Conservation (phyloP, 23 tunicate genomes). For the Trididemnum nubilum region DNA sequence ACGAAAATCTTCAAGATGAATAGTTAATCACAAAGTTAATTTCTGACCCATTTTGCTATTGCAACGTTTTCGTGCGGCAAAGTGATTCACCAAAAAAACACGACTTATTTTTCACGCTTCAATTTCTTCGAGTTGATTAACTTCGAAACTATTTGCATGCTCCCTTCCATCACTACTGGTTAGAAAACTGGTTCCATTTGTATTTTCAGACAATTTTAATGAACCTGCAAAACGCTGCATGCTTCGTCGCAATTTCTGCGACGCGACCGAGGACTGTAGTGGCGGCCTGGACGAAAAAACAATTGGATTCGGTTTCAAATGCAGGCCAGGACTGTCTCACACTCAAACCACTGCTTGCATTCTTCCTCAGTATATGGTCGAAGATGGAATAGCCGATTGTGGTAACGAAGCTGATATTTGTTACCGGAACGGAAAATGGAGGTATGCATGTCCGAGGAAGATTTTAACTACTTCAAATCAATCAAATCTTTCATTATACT, state of each 20-base stretch:
- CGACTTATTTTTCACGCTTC: too few relatives aligned
- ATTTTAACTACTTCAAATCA: too few relatives aligned
- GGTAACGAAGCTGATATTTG: constrained; percentile 12
- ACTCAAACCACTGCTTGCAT: background rate
- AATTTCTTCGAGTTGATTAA: too few relatives aligned
- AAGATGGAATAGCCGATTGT: constrained; percentile 23
- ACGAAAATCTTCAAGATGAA: too few relatives aligned
- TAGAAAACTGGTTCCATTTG: too few relatives aligned
- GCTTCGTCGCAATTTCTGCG: constrained; percentile 42
- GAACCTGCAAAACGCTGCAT: constrained; percentile 4
- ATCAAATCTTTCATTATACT: too few relatives aligned
- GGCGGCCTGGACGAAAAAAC: constrained; percentile 19
- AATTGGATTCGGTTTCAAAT: constrained; percentile 44
- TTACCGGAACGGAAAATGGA: constrained; percentile 23
- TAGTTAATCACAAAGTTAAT: too few relatives aligned
- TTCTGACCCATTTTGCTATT: too few relatives aligned
- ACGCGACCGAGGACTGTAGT: constrained; percentile 7
- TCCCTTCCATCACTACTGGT: too few relatives aligned
- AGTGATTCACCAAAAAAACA: too few relatives aligned
- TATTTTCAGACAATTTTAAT: background rate
- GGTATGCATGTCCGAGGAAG: constrained; percentile 31
- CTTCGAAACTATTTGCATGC: too few relatives aligned
- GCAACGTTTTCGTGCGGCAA: too few relatives aligned
- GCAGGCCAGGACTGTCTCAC: background rate
- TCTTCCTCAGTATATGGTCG: constrained; percentile 42